Evolutionary conservation across 2,113 vertebrate species (phyloP).

Genomic region (Promerops cafer): DNA sequence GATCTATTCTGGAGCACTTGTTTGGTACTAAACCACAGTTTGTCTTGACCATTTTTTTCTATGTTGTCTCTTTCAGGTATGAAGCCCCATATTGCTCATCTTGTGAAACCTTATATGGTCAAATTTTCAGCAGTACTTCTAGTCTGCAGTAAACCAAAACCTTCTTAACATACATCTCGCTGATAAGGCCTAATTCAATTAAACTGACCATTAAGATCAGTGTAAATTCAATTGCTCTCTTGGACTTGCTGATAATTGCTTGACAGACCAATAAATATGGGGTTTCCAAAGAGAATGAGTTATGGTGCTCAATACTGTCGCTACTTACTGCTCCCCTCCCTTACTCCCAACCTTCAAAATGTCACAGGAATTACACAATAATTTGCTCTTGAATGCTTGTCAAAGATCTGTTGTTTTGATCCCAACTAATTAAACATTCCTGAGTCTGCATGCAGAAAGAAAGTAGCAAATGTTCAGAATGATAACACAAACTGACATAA

Average conservation of each 20-base stretch:
- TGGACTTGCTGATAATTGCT: not conserved
- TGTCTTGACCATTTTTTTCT: not conserved
- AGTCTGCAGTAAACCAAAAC: not conserved
- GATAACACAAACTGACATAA: not conserved
- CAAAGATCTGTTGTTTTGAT: not conserved
- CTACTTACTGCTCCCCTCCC: not conserved
- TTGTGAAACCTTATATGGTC: not conserved
- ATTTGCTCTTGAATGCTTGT: not conserved
- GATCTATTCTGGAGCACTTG: not conserved
- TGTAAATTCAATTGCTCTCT: not conserved
- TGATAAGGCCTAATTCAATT: slow-evolving; percentile 7
- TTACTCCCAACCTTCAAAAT: not conserved
- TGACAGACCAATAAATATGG: not conserved
- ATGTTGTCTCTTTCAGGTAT: not conserved
- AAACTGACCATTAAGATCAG: not conserved
- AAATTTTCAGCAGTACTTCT: not conserved
- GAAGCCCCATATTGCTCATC: not conserved
- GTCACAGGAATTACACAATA: not conserved
- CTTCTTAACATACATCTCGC: not conserved
- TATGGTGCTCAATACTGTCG: not conserved
- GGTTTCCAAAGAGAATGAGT: not conserved
- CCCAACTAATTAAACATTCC: not conserved
- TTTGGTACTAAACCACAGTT: not conserved
- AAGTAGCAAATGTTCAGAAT: not conserved
- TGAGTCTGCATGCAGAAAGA: not conserved